Evolutionary conservation across 2,888 invertebrate species (phyloP).

Genomic region (Brassicogethes aeneus): DNA sequence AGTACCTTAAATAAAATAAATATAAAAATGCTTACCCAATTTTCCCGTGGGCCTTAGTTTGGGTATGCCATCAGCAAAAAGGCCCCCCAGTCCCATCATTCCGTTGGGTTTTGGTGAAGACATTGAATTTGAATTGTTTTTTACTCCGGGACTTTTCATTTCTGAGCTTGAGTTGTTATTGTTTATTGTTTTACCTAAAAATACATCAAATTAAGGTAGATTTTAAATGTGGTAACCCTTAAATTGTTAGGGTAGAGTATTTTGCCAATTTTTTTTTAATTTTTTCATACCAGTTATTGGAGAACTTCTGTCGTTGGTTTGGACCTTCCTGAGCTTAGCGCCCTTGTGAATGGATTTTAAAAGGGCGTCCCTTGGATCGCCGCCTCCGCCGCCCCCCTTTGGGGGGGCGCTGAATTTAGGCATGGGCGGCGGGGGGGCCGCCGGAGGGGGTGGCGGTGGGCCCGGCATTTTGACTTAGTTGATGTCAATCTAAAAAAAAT

Average conservation of each 20-base stretch:
- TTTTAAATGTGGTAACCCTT: background rate
- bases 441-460: conserved; percentile 54
- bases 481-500: background rate
- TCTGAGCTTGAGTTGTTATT: conserved; percentile 25
- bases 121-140: conserved; percentile 7
- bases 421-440: conserved; percentile 52
- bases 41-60: conserved; percentile 64
- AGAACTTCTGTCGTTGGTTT: conserved; percentile 85
- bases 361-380: conserved; percentile 58
- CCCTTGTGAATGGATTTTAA: conserved; percentile 79
- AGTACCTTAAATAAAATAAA: too few species aligned
- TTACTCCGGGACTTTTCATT: conserved; percentile 17
- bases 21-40: too few species aligned
- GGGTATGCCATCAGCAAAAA: conserved; percentile 78
- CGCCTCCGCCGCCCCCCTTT: conserved; percentile 44
- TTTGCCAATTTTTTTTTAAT: too few species aligned
- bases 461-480: conserved; percentile 36
- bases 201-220: background rate
- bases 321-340: conserved; percentile 70
- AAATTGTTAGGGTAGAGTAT: background rate
- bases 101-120: conserved; percentile 28
- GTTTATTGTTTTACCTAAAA: conserved; percentile 51
- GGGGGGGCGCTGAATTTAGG: conserved; percentile 43
- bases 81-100: conserved; percentile 51
- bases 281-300: conserved; percentile 62